These are phyloP conservation scores for Drosophila sturtevanti DNA, from an alignment of 1,140 invertebrate genomes.

Conservation along the genomic window DNA sequence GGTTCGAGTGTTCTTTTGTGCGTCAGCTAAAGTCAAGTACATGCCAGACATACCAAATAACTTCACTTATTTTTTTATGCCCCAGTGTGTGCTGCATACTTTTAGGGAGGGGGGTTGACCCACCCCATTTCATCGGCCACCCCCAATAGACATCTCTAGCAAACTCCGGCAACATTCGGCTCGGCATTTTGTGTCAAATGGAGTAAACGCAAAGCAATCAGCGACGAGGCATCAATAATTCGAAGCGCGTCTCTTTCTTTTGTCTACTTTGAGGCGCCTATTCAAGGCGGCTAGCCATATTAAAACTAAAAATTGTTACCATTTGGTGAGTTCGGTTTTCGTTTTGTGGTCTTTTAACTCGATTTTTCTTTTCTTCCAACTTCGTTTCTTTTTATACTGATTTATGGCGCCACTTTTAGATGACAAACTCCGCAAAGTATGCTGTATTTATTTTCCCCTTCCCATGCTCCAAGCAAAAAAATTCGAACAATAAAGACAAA, in stretches of 20 bases:
- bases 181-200: constrained; percentile 65
- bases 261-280: constrained; percentile 20
- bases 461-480: neutral
- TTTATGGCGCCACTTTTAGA: constrained; percentile 73
- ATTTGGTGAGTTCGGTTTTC: constrained; percentile 51
- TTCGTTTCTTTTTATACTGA: constrained; percentile 36
- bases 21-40: constrained; percentile 39
- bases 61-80: constrained; percentile 65
- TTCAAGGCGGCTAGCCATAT: constrained; percentile 43
- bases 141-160: neutral
- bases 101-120: constrained; percentile 1
- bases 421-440: constrained; percentile 54
- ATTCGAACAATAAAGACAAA: neutral
- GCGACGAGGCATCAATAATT: constrained; percentile 78
- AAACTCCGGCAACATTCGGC: constrained; percentile 7
- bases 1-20: constrained; percentile 4
- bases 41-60: constrained; percentile 75
- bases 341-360: constrained; percentile 18
- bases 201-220: constrained; percentile 74
- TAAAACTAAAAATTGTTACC: constrained; percentile 70
- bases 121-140: neutral
- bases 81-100: constrained; percentile 33
- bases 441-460: constrained; percentile 33
- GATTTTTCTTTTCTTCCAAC: neutral
- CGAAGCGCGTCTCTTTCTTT: constrained; percentile 60